These are phyloP conservation scores for Limonius californicus DNA, from an alignment of 1,140 invertebrate species.

Conservation along the genomic window DNA sequence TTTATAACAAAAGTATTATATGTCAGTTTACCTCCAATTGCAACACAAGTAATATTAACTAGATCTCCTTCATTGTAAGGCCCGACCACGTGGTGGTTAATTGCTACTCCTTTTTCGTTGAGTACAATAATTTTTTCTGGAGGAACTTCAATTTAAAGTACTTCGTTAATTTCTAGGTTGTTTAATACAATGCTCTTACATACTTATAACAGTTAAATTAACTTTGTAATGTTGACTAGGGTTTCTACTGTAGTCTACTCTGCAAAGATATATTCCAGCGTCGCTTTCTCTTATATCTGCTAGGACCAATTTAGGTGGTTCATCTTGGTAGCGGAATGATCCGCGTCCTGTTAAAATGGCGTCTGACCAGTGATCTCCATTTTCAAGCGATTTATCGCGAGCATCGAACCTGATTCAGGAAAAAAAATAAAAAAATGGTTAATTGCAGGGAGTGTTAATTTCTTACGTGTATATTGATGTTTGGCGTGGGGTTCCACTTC, in stretches of 20 bases:
- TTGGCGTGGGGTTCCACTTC: background rate
- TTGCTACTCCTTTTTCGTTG: constrained; percentile 68
- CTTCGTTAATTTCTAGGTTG: no score
- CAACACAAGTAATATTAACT: constrained; percentile 76
- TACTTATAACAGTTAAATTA: constrained; percentile 85
- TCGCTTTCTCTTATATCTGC: constrained; percentile 65
- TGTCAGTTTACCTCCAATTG: constrained; percentile 67
- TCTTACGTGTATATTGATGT: constrained; percentile 2
- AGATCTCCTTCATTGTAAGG: constrained; percentile 78
- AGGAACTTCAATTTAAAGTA: constrained; percentile 58
- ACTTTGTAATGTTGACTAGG: constrained; percentile 83
- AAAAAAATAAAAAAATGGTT: no score
- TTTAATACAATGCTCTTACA: no score
- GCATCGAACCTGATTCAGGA: constrained; percentile 61
- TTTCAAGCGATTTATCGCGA: constrained; percentile 55
- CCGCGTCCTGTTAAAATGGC: constrained; percentile 59
- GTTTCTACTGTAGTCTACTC: constrained; percentile 84
- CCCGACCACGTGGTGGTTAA: constrained; percentile 67
- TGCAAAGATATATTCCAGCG: constrained; percentile 78
- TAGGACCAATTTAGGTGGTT: constrained; percentile 63
- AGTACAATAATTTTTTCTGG: constrained; percentile 72
- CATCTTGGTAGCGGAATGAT: constrained; percentile 57
- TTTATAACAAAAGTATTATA: no score
- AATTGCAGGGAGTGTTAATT: no score
- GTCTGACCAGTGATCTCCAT: constrained; percentile 67